phyloP scores from a whole-genome alignment of 2,888 invertebrate species.

The Machimus atricapillus region DNA sequence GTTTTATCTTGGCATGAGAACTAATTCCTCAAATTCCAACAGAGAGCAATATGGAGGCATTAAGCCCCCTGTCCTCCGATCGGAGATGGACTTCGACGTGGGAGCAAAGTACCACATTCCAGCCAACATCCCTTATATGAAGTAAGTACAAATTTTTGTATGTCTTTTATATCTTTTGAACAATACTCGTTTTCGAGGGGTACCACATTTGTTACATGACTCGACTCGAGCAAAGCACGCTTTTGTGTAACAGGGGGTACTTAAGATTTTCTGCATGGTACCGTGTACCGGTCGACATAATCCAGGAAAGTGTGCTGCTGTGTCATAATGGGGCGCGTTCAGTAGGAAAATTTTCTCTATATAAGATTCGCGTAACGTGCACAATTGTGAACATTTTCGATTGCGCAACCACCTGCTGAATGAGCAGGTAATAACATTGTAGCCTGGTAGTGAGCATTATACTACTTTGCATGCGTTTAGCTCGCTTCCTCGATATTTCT shows the following conservation, averaged over 20 bases:
- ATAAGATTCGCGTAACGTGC: neutral
- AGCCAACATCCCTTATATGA: slow-evolving; percentile 87
- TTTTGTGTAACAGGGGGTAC: neutral
- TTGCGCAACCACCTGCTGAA: neutral
- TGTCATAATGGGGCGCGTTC: neutral
- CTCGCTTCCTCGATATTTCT: neutral
- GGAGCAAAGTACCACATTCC: slow-evolving; percentile 93
- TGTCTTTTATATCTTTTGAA: neutral
- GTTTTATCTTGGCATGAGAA: neutral
- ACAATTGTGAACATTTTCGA: neutral
- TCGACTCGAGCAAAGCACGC: neutral
- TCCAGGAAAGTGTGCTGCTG: neutral
- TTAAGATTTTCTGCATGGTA: neutral
- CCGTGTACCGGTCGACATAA: neutral
- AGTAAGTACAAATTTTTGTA: slow-evolving; percentile 69
- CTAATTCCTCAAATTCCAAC: slow-evolving; percentile 43
- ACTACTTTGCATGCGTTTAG: neutral
- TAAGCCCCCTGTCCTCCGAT: slow-evolving; percentile 83
- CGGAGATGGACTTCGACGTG: slow-evolving; percentile 89
- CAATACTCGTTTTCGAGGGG: neutral
- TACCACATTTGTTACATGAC: neutral
- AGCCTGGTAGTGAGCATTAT: neutral
- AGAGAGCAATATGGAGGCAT: slow-evolving; percentile 86
- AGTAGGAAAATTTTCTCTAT: neutral
- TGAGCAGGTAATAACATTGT: neutral